Base-by-base conservation (phyloP, 2,797 vertebrate genomes). In the Aplochiton taeniatus region DNA sequence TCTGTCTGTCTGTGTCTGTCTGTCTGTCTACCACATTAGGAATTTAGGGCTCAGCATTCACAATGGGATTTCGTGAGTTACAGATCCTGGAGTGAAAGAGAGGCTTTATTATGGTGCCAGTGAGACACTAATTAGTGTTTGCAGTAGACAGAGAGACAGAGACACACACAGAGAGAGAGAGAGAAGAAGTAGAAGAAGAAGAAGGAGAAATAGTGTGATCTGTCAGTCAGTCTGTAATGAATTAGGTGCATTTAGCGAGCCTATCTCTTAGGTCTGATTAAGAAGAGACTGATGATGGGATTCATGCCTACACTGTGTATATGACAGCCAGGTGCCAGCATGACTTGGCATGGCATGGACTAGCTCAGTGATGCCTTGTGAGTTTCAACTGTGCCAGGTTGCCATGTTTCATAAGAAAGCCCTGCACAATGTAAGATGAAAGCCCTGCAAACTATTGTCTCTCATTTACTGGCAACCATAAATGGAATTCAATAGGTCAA, bases 121-220 rank as follows among this genome's bases (percentile, higher is more conserved):
- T 61, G 62, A 58, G 65, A 77, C 58, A 52, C 61, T 79, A 68
- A 81, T 85, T 76, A 83, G 72, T 16, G 55, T 49, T 9, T 1
- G 17, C 46, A 6, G 31, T 31, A 31, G n/a, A 41, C 45, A 48
- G 17, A n/a, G 58, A 61, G 12, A 20, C 11, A 49, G 17, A 31
- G 58, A 47, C 53, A 31, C n/a, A n/a, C n/a, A n/a, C n/a, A n/a
- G n/a, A n/a, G n/a, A n/a, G n/a, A n/a, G n/a, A n/a, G n/a, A n/a
- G n/a, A n/a, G 31, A 31, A 31, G 31, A 6, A 31, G 31, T 31
- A 6, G 6, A 31, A 6, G 31, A 31, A 31, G 31, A 31, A 31
- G 31, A 31, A 6, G 31, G 6, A 31, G 31, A 31, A 47, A 46
- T 65, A 60, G 74, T 75, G 78, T 70, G 70, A 57, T 44, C 46